Base-by-base conservation (phyloP, 2,888 invertebrate genomes). In the Eueremaeus valkanovi region DNA sequence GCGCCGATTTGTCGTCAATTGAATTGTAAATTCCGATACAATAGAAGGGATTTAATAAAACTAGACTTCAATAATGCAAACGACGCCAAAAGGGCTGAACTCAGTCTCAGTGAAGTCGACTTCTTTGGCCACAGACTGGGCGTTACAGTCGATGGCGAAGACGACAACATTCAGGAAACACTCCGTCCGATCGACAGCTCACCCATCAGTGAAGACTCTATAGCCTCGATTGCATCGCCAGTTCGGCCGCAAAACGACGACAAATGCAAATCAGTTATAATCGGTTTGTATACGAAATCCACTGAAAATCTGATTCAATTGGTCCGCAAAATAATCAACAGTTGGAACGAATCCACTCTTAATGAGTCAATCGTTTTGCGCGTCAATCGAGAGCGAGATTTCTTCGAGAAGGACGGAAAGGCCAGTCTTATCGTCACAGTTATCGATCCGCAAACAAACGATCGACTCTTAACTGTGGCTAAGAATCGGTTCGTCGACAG, bases 261-360 rank as follows among this genome's bases (percentile, higher is more conserved):
- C 33, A 63, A 63, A n/a, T 63, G 63, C 63, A 63, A 63, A 36
- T 63, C 63, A n/a, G 63, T 63, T n/a, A 33, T 63, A 33, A 63
- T 63, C n/a, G 63, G 63, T 29, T 36, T 63, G 9, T 63, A 31
- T 21, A 29, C 33, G n/a, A 33, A 63, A 33, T n/a, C 5, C n/a
- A 63, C 33, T 21, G 13, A 63, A 63, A 63, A 33, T 33, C 33
- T 63, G 0, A 1, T 18, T n/a, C 18, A 63, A 63, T 36, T 36
- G 9, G 63, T 63, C 11, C 31, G 33, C 16, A 29, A 63, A 8
- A n/a, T 63, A 29, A n/a, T 63, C 21, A 63, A n/a, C n/a, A 21
- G 21, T 31, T 63, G 63, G 63, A 63, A 63, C 21, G 63, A 33
- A 6, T 5, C n/a, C n/a, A 6, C 18, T 33, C 1, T 63, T 21